Evolutionary conservation across 2,888 invertebrate genomes (phyloP).

Genomic region (Drosophila ustulata): DNA sequence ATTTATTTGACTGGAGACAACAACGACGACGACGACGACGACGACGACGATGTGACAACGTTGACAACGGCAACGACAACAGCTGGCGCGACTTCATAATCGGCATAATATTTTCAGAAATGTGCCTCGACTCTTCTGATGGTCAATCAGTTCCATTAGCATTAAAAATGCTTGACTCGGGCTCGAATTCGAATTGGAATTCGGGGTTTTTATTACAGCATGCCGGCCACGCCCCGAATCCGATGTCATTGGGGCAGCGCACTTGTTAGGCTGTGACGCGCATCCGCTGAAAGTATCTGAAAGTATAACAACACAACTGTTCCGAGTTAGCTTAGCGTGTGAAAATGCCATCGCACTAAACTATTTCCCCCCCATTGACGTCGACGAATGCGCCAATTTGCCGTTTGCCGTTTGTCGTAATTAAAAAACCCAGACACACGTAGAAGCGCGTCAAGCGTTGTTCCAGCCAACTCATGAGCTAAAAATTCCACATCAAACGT

Average conservation of each 20-base stretch:
- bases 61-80: constrained; percentile 27
- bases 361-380: constrained; percentile 46
- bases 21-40: constrained; percentile 19
- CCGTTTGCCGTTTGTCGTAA: constrained; percentile 72
- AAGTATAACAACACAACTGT: constrained; percentile 32
- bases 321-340: constrained; percentile 72
- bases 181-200: constrained; percentile 31
- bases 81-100: constrained; percentile 47
- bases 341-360: constrained; percentile 71
- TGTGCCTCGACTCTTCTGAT: constrained; percentile 36
- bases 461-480: constrained; percentile 67
- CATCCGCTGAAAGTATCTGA: constrained; percentile 48
- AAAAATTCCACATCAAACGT: constrained; percentile 73
- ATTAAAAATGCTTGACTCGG: constrained; percentile 32
- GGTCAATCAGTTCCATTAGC: constrained; percentile 39
- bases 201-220: not conserved
- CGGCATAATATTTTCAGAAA: constrained; percentile 60
- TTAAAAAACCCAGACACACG: constrained; percentile 58
- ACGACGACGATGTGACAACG: constrained; percentile 4
- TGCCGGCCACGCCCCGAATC: constrained; percentile 44
- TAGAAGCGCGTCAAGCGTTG: constrained; percentile 24
- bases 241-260: constrained; percentile 8
- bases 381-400: constrained; percentile 44
- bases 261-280: constrained; percentile 60
- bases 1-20: constrained; percentile 65